phyloP scores from a whole-genome alignment of 2,113 vertebrate genomes.

The Danio rerio region DNA sequence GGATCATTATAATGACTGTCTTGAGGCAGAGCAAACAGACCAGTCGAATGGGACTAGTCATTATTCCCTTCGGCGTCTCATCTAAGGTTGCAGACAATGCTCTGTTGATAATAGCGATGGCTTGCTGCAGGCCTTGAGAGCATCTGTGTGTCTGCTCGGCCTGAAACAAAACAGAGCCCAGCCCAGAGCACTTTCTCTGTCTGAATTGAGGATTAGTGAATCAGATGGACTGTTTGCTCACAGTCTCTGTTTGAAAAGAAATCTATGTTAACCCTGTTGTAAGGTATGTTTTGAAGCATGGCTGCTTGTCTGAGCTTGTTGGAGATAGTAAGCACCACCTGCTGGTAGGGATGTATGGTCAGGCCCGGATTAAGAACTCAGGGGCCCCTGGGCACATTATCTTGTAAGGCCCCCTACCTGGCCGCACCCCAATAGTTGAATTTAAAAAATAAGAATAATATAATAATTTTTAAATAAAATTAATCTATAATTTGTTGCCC shows the following conservation, averaged over 20 bases:
- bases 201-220: slow-evolving; percentile 28
- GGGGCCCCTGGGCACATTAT: too few species aligned
- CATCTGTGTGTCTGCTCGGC: slow-evolving; percentile 17
- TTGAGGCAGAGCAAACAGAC: background rate
- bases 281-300: background rate
- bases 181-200: slow-evolving; percentile 1
- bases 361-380: too few species aligned
- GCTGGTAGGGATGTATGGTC: too few species aligned
- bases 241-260: slow-evolving; percentile 22
- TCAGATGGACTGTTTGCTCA: slow-evolving; percentile 1
- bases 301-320: too few species aligned
- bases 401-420: too few species aligned
- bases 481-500: too few species aligned
- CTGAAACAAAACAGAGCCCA: slow-evolving; percentile 24
- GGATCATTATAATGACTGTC: background rate
- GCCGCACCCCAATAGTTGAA: too few species aligned
- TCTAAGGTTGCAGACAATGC: slow-evolving; percentile 1
- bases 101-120: slow-evolving; percentile 2
- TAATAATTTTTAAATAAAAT: too few species aligned
- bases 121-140: background rate
- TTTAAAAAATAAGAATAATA: too few species aligned
- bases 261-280: background rate
- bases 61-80: background rate
- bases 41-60: background rate
- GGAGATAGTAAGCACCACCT: too few species aligned